Conservation (phyloP, 1,140 invertebrate species). For the Orussus abietinus region DNA sequence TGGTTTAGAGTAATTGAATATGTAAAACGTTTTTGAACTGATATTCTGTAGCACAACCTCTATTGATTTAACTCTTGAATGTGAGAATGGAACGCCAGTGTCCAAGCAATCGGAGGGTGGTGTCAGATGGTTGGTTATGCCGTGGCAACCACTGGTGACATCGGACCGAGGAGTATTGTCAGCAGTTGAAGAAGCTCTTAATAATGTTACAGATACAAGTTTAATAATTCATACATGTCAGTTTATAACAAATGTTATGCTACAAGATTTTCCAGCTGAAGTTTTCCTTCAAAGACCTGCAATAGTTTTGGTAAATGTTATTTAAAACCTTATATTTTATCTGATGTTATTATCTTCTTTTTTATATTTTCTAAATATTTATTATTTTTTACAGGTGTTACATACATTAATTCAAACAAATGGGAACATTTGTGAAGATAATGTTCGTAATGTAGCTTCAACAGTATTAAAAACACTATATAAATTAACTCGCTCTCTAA, state of each 20-base stretch:
- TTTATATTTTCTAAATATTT: conserved; percentile 9
- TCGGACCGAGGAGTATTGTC: conserved; percentile 57
- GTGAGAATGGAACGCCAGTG: conserved; percentile 20
- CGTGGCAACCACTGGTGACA: conserved; percentile 56
- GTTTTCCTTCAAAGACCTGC: conserved; percentile 65
- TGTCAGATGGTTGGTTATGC: conserved; percentile 54
- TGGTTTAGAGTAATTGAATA: no score
- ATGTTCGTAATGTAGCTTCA: conserved; percentile 25
- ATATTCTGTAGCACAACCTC: conserved; percentile 27
- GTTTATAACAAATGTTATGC: conserved; percentile 63
- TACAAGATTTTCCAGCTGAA: conserved; percentile 67
- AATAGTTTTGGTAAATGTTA: conserved; percentile 56
- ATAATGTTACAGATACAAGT: conserved; percentile 40
- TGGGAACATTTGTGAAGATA: conserved; percentile 14
- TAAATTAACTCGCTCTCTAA: conserved; percentile 50
- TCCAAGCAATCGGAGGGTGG: conserved; percentile 37
- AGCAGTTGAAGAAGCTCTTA: conserved; percentile 56
- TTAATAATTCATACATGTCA: conserved; percentile 55
- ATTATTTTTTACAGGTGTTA: conserved; percentile 32
- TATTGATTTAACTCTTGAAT: conserved; percentile 27
- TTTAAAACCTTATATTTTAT: conserved; percentile 10
- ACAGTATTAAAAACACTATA: conserved; percentile 45
- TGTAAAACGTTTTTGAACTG: conserved; percentile 1
- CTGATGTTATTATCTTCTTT: conserved; percentile 7
- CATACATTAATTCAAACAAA: conserved; percentile 31